Evolutionary conservation across 2,888 invertebrate species (phyloP), one percentile per base, ranked within the genome.

Genomic region (Pteria penguin): DNA sequence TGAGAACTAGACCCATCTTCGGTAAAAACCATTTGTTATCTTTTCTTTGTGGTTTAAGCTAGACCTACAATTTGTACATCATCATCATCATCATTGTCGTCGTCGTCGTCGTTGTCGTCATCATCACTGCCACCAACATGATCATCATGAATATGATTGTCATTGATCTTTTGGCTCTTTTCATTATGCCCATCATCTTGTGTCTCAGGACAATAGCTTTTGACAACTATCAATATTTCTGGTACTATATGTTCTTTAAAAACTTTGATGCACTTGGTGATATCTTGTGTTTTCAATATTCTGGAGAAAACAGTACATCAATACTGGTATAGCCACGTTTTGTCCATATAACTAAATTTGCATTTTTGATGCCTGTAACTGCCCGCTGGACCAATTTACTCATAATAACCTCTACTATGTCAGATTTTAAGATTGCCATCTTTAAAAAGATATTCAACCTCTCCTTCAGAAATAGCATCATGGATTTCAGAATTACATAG

Each of bases 331-430:
- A 31, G 11, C 36, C 72, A 5, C 61, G 11, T 4, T 60, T 67
- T n/a, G 68, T 72, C 60, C 72, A 75, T 1, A 75, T 26, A 24
- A 75, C 57, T 24, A 78, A 58, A 4, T 58, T 67, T 22, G 72
- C 66, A 4, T 31, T 45, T 4, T 54, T 22, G 14, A 29, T 27
- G n/a, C 33, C 31, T 11, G 70, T 27, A 18, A 78, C 54, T 14
- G 61, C 75, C 67, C 57, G 18, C 18, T 71, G 55, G 0, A 58
- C 32, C 45, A 3, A 78, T 58, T 58, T 78, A 72, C 24, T 72
- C 54, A 22, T 54, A 71, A 54, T 75, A 78, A 2, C 69, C 65
- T n/a, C 57, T 55, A 33, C n/a, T 26, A 5, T 74, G 58, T 4
- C 54, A n/a, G 18, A 29, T 27, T 8, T 27, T 14, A n/a, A 26